Base-by-base conservation (phyloP, 1,140 invertebrate genomes). In the Hyphantria cunea region DNA sequence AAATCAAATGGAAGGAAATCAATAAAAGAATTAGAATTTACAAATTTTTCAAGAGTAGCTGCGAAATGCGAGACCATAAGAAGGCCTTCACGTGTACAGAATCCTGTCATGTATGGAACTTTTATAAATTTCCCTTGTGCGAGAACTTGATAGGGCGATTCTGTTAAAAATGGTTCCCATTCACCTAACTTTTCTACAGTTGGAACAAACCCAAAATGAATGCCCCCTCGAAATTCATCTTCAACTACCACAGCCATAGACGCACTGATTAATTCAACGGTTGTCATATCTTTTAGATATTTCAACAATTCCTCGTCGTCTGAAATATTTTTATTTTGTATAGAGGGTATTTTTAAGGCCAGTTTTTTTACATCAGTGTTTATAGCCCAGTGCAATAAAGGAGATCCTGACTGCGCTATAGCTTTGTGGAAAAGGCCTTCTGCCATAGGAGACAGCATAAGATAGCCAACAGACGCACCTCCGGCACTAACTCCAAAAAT, bases 321-420 rank as follows among this genome's bases (percentile, higher is more conserved):
- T 15, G 53, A 61, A 12, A 84, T 52, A 25, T 33, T 15, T 67
- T 71, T 74, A 44, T 76, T 77, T 34, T 78, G 78, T 4, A 78
- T 9, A 8, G 55, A 10, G 13, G 84, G 66, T 52, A 90, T 78
- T 42, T 71, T 82, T 34, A 37, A 51, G 5, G 94, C 93, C 65
- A 93, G 89, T 56, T 91, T 81, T 49, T 89, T 82, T 0, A 94
- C 86, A 44, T 93, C 89, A 34, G 81, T 81, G 50, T 93, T 91
- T 31, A 93, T 89, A 13, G 94, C 92, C 95, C 95, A 96, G 14
- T 85, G 85, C 15, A 89, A 81, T 45, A 93, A 74, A 11, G 91
- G 69, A 0, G 91, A 91, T 0, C 93, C 93, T 48, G 93, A 93
- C 75, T 93, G 92, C 33, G 92, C 80, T 49, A 94, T 93, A 5